Percentiles rank a stretch among this genome's conserved stretches.
These are phyloP conservation scores for Peromyscus maniculatus DNA, from an alignment of 2,113 vertebrate species.

Conservation along the genomic window DNA sequence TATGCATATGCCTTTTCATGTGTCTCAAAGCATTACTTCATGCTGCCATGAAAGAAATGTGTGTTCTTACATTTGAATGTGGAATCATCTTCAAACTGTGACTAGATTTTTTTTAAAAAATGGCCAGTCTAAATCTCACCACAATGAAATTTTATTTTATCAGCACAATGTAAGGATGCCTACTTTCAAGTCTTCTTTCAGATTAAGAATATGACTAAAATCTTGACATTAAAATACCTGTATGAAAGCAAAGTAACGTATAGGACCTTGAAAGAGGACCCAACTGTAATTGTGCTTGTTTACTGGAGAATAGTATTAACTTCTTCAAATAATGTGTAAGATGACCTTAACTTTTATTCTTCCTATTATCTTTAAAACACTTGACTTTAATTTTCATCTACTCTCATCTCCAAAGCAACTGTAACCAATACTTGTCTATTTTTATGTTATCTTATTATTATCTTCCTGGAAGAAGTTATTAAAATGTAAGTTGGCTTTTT, in stretches of 20 bases:
- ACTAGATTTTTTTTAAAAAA: neutral
- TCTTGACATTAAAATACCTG: neutral
- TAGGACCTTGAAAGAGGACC: neutral
- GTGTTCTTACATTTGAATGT: neutral
- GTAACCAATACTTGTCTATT: conserved; percentile 45
- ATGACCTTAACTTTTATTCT: neutral
- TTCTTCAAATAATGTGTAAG: neutral
- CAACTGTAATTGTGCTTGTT: neutral
- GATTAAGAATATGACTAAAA: neutral
- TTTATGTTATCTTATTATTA: conserved; percentile 31
- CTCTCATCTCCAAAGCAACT: conserved; percentile 18
- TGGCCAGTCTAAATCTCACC: neutral
- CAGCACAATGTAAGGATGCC: neutral
- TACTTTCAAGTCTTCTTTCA: neutral
- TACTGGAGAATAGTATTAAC: neutral
- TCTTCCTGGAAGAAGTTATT: conserved; percentile 10
- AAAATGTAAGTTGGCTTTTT: conserved; percentile 59
- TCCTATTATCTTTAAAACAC: neutral
- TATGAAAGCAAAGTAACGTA: conserved; percentile 7
- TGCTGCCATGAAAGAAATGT: neutral
- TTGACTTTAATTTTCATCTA: conserved; percentile 32
- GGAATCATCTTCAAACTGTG: neutral
- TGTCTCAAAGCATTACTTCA: neutral
- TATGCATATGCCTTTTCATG: neutral
- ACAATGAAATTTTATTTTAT: neutral